A percentile compares a stretch with the other conserved stretches of the same genome.
Conservation (phyloP, 2,888 invertebrate species). For the Melanostoma mellinum region DNA sequence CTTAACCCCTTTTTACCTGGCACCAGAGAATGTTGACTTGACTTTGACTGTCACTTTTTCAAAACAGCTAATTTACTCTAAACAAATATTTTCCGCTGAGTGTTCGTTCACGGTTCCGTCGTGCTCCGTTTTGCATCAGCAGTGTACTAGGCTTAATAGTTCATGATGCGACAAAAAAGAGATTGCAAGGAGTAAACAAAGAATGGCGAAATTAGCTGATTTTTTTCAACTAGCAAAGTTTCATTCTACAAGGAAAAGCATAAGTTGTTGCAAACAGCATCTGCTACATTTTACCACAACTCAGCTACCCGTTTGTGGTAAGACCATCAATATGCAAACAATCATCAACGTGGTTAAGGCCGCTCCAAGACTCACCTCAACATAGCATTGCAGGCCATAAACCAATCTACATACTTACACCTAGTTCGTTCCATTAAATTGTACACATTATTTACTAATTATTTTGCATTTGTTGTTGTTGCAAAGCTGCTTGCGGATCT, state of each 20-base stretch:
- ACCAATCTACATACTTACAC: slow-evolving; percentile 35
- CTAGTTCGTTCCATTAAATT: slow-evolving; percentile 44
- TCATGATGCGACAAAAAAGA: no score
- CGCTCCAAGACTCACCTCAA: slow-evolving; percentile 13
- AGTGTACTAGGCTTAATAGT: no score
- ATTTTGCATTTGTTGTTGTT: slow-evolving; percentile 39
- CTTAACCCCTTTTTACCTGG: no score
- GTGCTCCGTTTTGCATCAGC: no score
- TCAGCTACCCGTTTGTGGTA: slow-evolving; percentile 36
- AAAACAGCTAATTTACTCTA: no score
- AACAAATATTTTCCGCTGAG: no score
- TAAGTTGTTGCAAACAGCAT: slow-evolving; percentile 34
- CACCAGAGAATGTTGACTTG: no score
- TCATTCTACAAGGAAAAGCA: not conserved
- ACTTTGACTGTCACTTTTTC: no score
- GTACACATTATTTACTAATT: slow-evolving; percentile 54
- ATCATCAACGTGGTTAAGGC: slow-evolving; percentile 35
- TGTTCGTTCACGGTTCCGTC: no score
- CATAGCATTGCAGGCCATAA: not conserved
- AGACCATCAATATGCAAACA: slow-evolving; percentile 32
- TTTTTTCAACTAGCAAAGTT: no score
- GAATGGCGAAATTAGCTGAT: no score
- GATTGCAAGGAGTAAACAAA: no score
- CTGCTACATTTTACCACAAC: slow-evolving; percentile 45
- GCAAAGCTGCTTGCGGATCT: slow-evolving; percentile 36